These are phyloP conservation scores for Linnaemya vulpina DNA, from an alignment of 2,888 invertebrate species.

Conservation along the genomic window DNA sequence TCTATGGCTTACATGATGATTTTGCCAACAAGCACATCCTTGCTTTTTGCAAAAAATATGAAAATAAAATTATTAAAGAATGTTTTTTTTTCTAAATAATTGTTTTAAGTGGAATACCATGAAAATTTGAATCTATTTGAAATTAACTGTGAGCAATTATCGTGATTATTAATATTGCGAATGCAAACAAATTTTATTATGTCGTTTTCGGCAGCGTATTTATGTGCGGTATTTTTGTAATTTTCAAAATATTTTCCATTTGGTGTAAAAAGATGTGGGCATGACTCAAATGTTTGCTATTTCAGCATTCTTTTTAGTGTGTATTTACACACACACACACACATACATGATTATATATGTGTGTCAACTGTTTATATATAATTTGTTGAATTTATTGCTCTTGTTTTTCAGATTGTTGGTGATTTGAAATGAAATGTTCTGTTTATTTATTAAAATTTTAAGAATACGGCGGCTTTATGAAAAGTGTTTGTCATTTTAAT, in stretches of 20 bases:
- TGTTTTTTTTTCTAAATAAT: background rate
- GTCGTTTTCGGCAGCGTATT: background rate
- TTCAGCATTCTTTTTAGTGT: background rate
- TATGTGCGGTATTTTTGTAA: background rate
- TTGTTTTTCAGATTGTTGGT: constrained; percentile 9
- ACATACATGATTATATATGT: background rate
- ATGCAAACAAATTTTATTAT: constrained; percentile 5
- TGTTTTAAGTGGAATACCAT: background rate
- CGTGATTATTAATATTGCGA: constrained; percentile 3
- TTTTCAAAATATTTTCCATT: background rate
- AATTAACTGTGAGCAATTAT: constrained; percentile 22
- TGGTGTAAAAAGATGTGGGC: background rate
- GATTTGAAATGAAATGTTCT: constrained; percentile 6
- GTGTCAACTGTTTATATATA: background rate
- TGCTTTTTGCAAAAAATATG: background rate
- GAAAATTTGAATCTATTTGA: background rate
- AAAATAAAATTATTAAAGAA: background rate
- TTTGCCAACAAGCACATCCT: background rate
- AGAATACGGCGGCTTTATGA: constrained; percentile 13
- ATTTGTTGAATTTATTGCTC: constrained; percentile 33
- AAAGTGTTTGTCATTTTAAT: constrained; percentile 28
- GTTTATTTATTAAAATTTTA: constrained; percentile 19
- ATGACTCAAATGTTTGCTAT: constrained; percentile 35
- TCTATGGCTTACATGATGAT: too few species aligned
- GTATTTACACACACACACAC: background rate